A percentile compares a stretch with the other conserved stretches of the same genome.
phyloP scores from a whole-genome alignment of 1,140 invertebrate genomes.

The Brachionus rubens region DNA sequence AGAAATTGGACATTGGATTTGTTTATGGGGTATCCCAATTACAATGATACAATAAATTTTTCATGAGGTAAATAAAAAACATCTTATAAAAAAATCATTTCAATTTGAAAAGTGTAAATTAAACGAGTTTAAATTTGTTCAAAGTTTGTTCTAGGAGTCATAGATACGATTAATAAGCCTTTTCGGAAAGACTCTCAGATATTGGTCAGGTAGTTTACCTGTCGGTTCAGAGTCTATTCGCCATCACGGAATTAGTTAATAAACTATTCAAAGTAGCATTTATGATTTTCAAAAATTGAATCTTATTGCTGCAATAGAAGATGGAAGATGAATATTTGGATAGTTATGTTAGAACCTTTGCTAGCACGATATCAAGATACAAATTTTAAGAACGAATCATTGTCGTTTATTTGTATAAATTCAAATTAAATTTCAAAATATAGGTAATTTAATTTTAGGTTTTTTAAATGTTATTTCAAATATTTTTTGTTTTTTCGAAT shows the following conservation, averaged over 20 bases:
- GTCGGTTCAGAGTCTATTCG: slow-evolving; percentile 27
- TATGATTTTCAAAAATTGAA: slow-evolving; percentile 26
- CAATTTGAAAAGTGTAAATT: background rate
- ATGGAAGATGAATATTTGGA: background rate
- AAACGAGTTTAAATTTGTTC: background rate
- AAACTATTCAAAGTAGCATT: background rate
- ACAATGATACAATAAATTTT: slow-evolving; percentile 33
- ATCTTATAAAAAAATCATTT: background rate
- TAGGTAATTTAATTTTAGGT: slow-evolving; percentile 5
- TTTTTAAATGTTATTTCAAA: background rate
- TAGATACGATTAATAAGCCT: slow-evolving; percentile 5
- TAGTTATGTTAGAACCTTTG: background rate
- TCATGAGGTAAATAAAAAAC: slow-evolving; percentile 27
- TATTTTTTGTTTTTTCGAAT: background rate
- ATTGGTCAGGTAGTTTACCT: slow-evolving; percentile 13
- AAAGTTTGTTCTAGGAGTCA: background rate
- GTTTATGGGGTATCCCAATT: background rate
- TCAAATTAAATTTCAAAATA: background rate
- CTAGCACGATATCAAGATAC: too few relatives aligned
- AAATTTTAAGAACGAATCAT: background rate
- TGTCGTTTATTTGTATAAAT: background rate
- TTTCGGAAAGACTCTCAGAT: slow-evolving; percentile 17
- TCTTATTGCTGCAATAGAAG: background rate
- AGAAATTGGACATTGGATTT: slow-evolving; percentile 7
- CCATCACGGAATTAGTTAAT: background rate